Evolutionary conservation across 53 echinoderm and acorn worm genomes (phyloP), one percentile per base, ranked within the genome.

Genomic region (Astropecten irregularis): DNA sequence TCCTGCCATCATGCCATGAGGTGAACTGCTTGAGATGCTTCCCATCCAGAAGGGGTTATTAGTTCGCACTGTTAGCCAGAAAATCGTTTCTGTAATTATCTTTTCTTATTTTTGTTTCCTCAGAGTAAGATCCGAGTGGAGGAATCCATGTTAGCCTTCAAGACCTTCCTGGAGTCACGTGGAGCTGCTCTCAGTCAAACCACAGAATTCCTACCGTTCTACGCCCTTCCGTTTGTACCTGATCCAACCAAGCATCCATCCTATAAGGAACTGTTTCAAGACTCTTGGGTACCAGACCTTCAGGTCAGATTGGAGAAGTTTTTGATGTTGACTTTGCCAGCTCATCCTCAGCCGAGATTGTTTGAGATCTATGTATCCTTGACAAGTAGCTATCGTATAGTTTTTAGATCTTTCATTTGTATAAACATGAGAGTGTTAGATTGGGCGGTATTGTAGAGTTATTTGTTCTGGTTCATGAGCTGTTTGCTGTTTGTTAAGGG

Each of bases 231-330:
- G 19, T 97, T 97, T 49, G 97, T 97, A 9, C 97, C 97, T 3
- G 93, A 97, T 68, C 97, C 97, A 31, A 97, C 92, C 34, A 91
- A 94, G 77, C 97, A 97, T 71, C 97, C 97, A 10, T 94, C 97
- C 4, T 97, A 93, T 60, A 97, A 97, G 82, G 97, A 97, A 49
- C 90, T 97, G 60, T 97, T 97, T 55, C 84, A 88, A 36, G 97
- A 97, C 40, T 85, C 82, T 52, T 97, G 97, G 97, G 92, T 97
- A 23, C 94, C 97, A 34, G 97, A 97, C 67, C 70, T 97, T n/a
- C 91, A 89, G 83, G 48, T 89, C 3, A 66, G 97, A 39, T 77
- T 97, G 49, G 97, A 97, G 90, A 97, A 94, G 82, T 97, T 97
- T 36, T 77, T 97, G 73, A 91, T 90, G 40, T 56, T 97, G 47